phyloP scores from a whole-genome alignment of 2,888 invertebrate genomes.

The Agonopterix alstromeriana region DNA sequence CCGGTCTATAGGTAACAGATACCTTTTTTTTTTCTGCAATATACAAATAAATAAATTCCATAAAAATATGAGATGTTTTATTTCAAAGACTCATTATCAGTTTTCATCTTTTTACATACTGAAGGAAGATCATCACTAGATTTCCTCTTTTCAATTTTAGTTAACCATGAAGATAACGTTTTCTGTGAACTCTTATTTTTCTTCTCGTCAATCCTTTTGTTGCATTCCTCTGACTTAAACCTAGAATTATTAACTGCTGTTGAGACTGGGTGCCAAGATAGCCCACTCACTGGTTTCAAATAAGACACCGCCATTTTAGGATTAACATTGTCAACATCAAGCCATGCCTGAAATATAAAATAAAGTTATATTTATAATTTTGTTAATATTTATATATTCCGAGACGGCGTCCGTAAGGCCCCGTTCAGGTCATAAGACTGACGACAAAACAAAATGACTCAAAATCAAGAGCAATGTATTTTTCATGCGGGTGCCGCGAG shows the following conservation, averaged over 20 bases:
- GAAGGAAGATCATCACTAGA: slow-evolving; percentile 19
- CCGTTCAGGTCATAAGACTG: no score
- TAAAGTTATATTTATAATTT: neutral
- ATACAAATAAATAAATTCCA: no score
- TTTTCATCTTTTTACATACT: slow-evolving; percentile 30
- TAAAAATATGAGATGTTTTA: no score
- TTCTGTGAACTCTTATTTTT: slow-evolving; percentile 38
- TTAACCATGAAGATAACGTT: slow-evolving; percentile 62
- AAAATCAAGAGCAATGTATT: no score
- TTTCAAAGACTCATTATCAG: slow-evolving; percentile 1
- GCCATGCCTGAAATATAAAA: slow-evolving; percentile 77
- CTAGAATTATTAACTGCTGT: slow-evolving; percentile 83
- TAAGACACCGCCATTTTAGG: slow-evolving; percentile 69
- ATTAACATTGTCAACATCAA: slow-evolving; percentile 75
- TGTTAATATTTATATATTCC: no score
- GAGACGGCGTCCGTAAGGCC: no score
- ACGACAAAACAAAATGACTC: no score
- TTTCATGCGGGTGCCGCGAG: no score
- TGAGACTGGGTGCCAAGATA: slow-evolving; percentile 84
- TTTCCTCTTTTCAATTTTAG: slow-evolving; percentile 46
- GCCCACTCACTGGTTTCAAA: slow-evolving; percentile 68
- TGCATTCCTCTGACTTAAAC: slow-evolving; percentile 79
- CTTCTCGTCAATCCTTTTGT: slow-evolving; percentile 57
- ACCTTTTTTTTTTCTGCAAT: no score
- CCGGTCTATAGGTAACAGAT: no score